Evolutionary conservation across 2,113 vertebrate species (phyloP).

Genomic region (Gadus chalcogrammus): DNA sequence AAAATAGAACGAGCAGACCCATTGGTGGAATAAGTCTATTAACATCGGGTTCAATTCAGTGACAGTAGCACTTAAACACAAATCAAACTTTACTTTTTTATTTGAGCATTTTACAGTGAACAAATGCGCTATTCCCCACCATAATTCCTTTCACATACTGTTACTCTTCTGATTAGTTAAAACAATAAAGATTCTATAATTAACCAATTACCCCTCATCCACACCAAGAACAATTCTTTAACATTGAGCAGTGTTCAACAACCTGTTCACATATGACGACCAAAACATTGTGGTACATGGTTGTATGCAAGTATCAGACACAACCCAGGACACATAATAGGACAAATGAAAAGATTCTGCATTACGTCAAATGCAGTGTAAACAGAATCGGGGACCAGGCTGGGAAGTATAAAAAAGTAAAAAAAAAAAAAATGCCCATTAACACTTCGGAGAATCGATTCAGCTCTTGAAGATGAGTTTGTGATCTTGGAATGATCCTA

Average conservation of each 20-base stretch:
- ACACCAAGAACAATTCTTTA: conserved; percentile 53
- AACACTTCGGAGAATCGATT: no score
- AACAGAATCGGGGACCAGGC: conserved; percentile 30
- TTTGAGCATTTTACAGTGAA: conserved; percentile 73
- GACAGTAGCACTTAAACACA: not conserved
- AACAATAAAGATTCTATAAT: conserved; percentile 39
- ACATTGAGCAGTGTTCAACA: conserved; percentile 75
- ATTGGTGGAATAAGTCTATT: no score
- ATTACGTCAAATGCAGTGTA: conserved; percentile 43
- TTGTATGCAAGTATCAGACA: conserved; percentile 53
- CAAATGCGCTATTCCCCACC: conserved; percentile 64
- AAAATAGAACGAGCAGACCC: no score
- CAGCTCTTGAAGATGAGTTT: no score
- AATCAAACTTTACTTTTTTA: conserved; percentile 60
- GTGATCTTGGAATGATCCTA: no score
- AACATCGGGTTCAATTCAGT: not conserved
- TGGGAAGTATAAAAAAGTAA: conserved; percentile 7
- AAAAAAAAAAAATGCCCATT: not conserved
- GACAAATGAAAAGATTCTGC: conserved; percentile 62
- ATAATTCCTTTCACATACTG: conserved; percentile 67
- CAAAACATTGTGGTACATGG: conserved; percentile 61
- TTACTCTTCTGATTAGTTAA: conserved; percentile 68
- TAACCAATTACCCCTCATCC: conserved; percentile 17
- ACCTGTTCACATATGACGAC: conserved; percentile 56
- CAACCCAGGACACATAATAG: conserved; percentile 54